A percentile compares a stretch with the other conserved stretches of the same genome.
Evolutionary conservation across 2,888 invertebrate genomes (phyloP).

Genomic region (Protophormia terraenovae): DNA sequence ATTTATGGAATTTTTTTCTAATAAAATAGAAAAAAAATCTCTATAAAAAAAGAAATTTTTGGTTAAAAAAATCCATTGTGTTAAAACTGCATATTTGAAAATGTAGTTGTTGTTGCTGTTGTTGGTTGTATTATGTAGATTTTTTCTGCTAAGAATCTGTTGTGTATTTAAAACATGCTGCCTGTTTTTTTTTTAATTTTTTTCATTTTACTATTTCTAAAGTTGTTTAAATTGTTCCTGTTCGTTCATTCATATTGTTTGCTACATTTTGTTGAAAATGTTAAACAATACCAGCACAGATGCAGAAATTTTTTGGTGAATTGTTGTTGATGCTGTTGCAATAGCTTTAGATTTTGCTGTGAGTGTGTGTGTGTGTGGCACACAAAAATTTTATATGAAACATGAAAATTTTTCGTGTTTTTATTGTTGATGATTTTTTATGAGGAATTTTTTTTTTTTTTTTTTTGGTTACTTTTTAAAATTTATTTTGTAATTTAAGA

Average conservation of each 20-base stretch:
- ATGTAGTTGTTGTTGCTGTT: neutral
- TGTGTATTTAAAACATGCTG: neutral
- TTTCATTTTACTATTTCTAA: neutral
- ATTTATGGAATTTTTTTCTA: constrained; percentile 44
- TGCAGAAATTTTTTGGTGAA: constrained; percentile 8
- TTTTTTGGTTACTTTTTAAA: too few species aligned
- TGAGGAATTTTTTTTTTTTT: too few species aligned
- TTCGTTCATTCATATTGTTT: constrained; percentile 10
- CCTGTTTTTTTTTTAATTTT: neutral
- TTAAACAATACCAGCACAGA: constrained; percentile 36
- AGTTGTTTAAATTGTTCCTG: constrained; percentile 23
- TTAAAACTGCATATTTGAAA: constrained; percentile 50
- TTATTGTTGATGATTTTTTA: too few species aligned
- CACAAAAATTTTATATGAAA: neutral
- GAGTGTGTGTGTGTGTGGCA: constrained; percentile 12
- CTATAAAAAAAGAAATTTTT: neutral
- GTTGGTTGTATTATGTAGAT: constrained; percentile 25
- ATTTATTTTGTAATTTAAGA: too few species aligned
- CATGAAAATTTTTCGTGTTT: neutral
- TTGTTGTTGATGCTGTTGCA: neutral
- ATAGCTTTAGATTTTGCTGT: neutral
- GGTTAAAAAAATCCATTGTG: constrained; percentile 16
- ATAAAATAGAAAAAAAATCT: neutral
- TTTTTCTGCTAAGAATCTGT: constrained; percentile 25
- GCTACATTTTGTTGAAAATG: constrained; percentile 30